Conservation (phyloP, 2,888 invertebrate genomes). For the Pegoplata infirma region DNA sequence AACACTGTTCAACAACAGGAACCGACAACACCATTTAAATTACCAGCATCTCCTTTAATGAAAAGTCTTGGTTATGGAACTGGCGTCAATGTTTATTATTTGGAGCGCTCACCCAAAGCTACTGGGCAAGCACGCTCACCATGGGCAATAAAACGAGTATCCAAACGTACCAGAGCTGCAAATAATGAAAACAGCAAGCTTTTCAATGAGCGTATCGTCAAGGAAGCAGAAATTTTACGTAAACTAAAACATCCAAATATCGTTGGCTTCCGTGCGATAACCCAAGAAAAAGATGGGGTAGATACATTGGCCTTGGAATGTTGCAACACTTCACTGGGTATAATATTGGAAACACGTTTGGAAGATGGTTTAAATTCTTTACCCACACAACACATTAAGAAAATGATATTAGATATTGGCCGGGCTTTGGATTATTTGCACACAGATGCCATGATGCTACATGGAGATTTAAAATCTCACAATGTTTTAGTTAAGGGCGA, state of each 20-base stretch:
- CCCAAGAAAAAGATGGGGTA: slow-evolving; percentile 71
- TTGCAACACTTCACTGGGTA: slow-evolving; percentile 85
- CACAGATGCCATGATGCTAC: slow-evolving; percentile 84
- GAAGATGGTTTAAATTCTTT: slow-evolving; percentile 82
- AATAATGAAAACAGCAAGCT: slow-evolving; percentile 64
- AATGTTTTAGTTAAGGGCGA: slow-evolving; percentile 88
- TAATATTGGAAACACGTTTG: slow-evolving; percentile 84
- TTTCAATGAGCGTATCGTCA: slow-evolving; percentile 81
- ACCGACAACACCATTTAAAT: slow-evolving; percentile 75
- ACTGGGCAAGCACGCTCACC: slow-evolving; percentile 86
- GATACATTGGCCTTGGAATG: slow-evolving; percentile 89
- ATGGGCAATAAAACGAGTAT: slow-evolving; percentile 90
- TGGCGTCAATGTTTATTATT: slow-evolving; percentile 87
- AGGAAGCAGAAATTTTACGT: slow-evolving; percentile 85
- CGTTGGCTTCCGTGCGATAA: slow-evolving; percentile 84
- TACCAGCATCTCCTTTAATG: slow-evolving; percentile 87
- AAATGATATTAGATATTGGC: slow-evolving; percentile 84
- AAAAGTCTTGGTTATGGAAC: slow-evolving; percentile 88
- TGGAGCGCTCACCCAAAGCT: slow-evolving; percentile 84
- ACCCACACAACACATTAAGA: slow-evolving; percentile 81
- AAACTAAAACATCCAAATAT: slow-evolving; percentile 88
- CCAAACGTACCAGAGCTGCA: slow-evolving; percentile 76
- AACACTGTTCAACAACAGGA: slow-evolving; percentile 7
- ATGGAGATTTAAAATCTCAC: slow-evolving; percentile 91
- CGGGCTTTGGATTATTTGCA: slow-evolving; percentile 89